A percentile compares a stretch with the other conserved stretches of the same genome.
phyloP scores from a whole-genome alignment of 2,113 vertebrate species.

The Danionella cerebrum region DNA sequence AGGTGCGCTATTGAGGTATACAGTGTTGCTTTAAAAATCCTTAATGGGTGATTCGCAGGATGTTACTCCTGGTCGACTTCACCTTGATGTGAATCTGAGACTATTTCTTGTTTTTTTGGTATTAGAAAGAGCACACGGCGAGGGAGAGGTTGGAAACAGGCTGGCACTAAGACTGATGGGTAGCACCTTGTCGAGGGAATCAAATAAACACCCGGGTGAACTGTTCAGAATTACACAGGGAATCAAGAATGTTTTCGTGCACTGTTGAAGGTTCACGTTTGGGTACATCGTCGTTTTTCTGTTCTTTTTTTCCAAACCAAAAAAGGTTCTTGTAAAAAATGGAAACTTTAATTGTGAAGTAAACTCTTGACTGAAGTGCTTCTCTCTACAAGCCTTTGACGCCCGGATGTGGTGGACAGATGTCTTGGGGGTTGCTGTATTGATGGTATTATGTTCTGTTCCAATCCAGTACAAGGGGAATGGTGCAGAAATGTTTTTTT shows the following conservation, averaged over 20 bases:
- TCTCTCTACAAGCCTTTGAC: slow-evolving; percentile 47
- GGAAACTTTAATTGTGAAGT: slow-evolving; percentile 50
- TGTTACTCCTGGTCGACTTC: not conserved
- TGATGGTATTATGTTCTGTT: slow-evolving; percentile 33
- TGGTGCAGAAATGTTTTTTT: slow-evolving; percentile 32
- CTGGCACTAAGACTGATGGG: slow-evolving; percentile 19
- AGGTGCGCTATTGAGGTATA: not conserved
- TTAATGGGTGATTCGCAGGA: not conserved
- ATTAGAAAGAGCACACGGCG: not conserved
- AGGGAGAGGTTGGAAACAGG: slow-evolving; percentile 27
- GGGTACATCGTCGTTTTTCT: slow-evolving; percentile 59
- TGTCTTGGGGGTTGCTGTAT: slow-evolving; percentile 37
- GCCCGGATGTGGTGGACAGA: slow-evolving; percentile 9
- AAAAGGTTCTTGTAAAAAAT: slow-evolving; percentile 46
- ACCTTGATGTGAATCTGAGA: not conserved
- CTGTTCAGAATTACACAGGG: slow-evolving; percentile 30
- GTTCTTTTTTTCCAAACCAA: slow-evolving; percentile 37
- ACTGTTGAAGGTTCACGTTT: slow-evolving; percentile 61
- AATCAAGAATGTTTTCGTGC: slow-evolving; percentile 52
- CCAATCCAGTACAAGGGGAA: slow-evolving; percentile 30
- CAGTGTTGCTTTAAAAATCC: not conserved
- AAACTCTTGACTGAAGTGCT: slow-evolving; percentile 50
- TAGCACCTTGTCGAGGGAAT: slow-evolving; percentile 18
- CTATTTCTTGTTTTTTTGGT: not conserved
- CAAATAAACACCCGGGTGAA: slow-evolving; percentile 38